Evolutionary conservation across 2,888 invertebrate genomes (phyloP), one percentile per base, ranked within the genome.

Genomic region (Orchestes rusci): DNA sequence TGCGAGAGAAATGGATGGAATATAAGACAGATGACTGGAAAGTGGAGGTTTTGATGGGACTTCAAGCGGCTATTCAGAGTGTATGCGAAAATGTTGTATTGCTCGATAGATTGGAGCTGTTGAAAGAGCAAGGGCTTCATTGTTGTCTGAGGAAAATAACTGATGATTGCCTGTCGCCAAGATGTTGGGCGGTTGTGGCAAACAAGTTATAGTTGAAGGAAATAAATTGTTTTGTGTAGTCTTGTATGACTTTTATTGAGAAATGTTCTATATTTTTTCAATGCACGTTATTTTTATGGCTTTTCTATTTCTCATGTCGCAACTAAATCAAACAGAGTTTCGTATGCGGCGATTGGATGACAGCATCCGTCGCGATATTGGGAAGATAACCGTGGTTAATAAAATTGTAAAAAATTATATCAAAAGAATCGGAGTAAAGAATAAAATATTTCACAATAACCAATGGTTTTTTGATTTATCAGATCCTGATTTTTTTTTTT

Each of bases 111-210:
- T 59, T 75, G 15, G 69, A 70, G 51, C 74, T 66, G 58, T 62
- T 77, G 45, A 61, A 60, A 31, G 62, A 65, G 36, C 58, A 59
- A n/a, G 63, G 68, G 13, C 40, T 69, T 54, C 64, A 59, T 56
- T 75, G 64, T 65, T 67, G 63, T 37, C 72, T 73, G 53, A 73
- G 73, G 55, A 77, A 75, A 63, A 72, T 82, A 46, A 72, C 79
- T 47, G 68, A 81, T 60, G 77, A 77, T 51, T 65, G 65, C 43
- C 65, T 77, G 53, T 83, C 83, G n/a, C 82, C 83, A 0, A 71
- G 82, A 56, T 80, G 81, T 63, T 70, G 74, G 54, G 80, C 76
- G 23, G 64, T 82, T 32, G 36, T 50, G 32, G 45, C 45, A 15
- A 32, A 18, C 19, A 45, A 41, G 39, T n/a, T n/a, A n/a, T n/a